Percentiles rank a stretch among this genome's conserved stretches.
These are phyloP conservation scores for Drosophila tsacasi DNA, from an alignment of 1,140 invertebrate genomes.

Conservation along the genomic window DNA sequence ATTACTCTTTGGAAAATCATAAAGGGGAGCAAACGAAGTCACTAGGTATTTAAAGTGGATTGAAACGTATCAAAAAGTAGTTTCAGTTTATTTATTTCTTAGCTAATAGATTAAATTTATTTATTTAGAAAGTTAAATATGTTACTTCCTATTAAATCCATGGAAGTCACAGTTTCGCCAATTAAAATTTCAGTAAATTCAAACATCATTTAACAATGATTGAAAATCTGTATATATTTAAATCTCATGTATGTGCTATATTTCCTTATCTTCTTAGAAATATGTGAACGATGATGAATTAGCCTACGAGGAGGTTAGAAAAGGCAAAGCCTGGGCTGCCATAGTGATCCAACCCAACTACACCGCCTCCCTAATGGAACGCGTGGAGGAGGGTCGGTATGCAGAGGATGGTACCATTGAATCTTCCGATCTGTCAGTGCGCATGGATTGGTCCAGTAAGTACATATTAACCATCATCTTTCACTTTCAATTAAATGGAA, in stretches of 20 bases:
- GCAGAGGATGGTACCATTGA: conserved; percentile 89
- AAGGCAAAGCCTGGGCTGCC: conserved; percentile 93
- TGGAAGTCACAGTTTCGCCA: no score
- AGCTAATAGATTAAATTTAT: no score
- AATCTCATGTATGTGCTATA: not conserved
- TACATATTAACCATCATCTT: conserved; percentile 26
- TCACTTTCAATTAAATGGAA: not conserved
- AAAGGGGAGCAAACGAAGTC: no score
- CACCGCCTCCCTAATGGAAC: conserved; percentile 90
- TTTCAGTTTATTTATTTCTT: no score
- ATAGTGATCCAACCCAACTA: conserved; percentile 94
- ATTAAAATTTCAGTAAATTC: not conserved
- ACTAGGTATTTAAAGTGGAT: not conserved
- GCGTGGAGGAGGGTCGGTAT: conserved; percentile 89
- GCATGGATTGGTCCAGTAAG: conserved; percentile 96
- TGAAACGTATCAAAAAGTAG: not conserved
- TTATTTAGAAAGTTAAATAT: no score
- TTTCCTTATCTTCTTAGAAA: conserved; percentile 68
- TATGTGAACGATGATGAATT: conserved; percentile 86
- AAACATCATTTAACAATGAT: no score
- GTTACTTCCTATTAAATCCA: no score
- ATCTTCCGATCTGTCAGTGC: conserved; percentile 90
- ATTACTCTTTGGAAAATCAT: not conserved
- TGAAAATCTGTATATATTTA: not conserved
- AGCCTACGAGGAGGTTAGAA: conserved; percentile 90